Base-by-base conservation (phyloP, 2,888 invertebrate genomes). In the Drosophila subquinaria region DNA sequence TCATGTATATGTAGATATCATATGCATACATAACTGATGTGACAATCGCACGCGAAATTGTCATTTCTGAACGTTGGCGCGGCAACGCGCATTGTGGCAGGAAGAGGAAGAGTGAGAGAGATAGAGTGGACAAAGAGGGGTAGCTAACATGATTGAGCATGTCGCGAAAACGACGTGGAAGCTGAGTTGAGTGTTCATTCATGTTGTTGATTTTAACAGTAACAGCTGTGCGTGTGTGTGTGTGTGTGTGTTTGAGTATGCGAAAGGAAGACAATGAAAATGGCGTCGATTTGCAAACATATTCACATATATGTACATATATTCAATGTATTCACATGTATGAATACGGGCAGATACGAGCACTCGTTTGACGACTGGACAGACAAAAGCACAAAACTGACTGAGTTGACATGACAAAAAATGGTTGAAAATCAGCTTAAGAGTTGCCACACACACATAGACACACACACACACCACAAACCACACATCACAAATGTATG, bases 41-140 rank as follows among this genome's bases (percentile, higher is more conserved):
- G 90, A 81, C 88, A 90, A 81, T 88, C 77, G 85, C 87, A 87
- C 84, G 90, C 90, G 86, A 86, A 90, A 86, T 85, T 90, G 90
- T 90, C 89, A 88, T 89, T 90, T 70, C 52, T 67, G 73, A 52
- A 52, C 23, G 23, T 13, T 48, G 50, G 56, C 47, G 43, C 30
- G 1, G 45, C 36, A 40, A 53, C 17, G 51, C 42, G 27, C 30
- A 30, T 30, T 30, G 30, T 30, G 23, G 27, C 6, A 23, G 23
- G 42, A 13, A 51, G 40, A 23, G 23, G 52, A 36, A 40, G 11
- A 15, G n/a, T n/a, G 50, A 15, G 13, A 27, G 13, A 5, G 15
- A 10, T 8, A 3, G 20, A 6, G 45, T 11, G 30, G 42, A 33
- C 43, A 55, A 20, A 10, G 30, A 11, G 48, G 70, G 57, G 59